phyloP scores from a whole-genome alignment of 2,113 vertebrate genomes.

The Pelobates fuscus region DNA sequence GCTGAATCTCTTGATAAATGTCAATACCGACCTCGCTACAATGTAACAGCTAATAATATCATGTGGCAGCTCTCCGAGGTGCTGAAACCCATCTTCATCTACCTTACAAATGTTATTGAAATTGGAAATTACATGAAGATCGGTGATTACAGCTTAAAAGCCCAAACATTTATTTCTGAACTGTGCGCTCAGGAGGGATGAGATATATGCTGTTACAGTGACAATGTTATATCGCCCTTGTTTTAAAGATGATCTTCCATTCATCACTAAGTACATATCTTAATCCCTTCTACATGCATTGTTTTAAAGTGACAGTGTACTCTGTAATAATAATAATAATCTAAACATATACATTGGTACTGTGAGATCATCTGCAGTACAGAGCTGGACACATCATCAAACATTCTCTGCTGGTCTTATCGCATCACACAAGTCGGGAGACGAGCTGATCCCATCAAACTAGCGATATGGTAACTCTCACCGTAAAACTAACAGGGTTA shows the following conservation, averaged over 20 bases:
- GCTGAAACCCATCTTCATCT: conserved; percentile 23
- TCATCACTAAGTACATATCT: no score
- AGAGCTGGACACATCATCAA: no score
- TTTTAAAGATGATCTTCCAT: neutral
- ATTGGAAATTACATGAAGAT: neutral
- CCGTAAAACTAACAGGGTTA: no score
- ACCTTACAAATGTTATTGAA: conserved; percentile 8
- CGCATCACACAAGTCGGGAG: no score
- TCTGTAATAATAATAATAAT: no score
- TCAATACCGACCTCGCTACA: neutral
- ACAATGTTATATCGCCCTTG: neutral
- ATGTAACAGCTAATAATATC: neutral
- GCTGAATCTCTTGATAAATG: neutral
- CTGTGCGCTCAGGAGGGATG: neutral
- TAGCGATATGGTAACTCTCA: no score
- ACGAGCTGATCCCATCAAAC: no score
- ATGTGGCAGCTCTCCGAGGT: conserved; percentile 3
- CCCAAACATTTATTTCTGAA: neutral
- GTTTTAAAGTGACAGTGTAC: no score
- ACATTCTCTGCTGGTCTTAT: no score
- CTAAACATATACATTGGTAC: no score
- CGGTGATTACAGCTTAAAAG: conserved; percentile 8
- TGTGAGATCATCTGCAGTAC: no score
- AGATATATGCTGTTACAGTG: neutral
- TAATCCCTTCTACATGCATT: no score